Evolutionary conservation across 35 echinoderm and acorn worm species (phyloP).

Genomic region (Patiria miniata): DNA sequence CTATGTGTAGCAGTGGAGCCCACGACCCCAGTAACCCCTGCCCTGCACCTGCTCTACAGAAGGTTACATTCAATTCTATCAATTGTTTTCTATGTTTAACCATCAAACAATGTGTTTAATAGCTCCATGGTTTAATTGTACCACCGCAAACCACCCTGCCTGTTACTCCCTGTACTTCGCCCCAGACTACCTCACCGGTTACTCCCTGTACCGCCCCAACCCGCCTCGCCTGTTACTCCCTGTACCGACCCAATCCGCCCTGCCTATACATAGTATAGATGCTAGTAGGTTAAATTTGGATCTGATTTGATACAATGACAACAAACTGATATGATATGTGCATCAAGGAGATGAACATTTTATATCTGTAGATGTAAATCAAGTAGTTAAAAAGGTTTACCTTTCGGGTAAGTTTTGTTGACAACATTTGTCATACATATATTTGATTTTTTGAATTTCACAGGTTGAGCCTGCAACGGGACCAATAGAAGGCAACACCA

Average conservation of each 20-base stretch:
- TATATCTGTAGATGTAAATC: not conserved
- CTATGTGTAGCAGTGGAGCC: not conserved
- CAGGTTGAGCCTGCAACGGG: not conserved
- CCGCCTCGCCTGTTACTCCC: too few species aligned
- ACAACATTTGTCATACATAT: not conserved
- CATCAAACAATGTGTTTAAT: too few species aligned
- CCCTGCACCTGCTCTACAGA: not conserved
- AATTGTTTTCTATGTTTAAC: too few species aligned
- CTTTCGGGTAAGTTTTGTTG: not conserved
- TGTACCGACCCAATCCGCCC: too few species aligned
- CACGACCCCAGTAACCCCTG: not conserved
- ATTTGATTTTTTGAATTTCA: not conserved
- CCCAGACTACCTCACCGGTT: too few species aligned
- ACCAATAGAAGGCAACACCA: not conserved
- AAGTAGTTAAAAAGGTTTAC: too few species aligned
- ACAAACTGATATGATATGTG: not conserved
- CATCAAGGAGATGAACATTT: not conserved
- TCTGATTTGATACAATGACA: not conserved
- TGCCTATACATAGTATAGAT: too few species aligned
- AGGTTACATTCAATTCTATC: not conserved
- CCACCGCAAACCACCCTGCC: too few species aligned
- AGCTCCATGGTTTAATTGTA: too few species aligned
- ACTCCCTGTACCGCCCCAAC: too few species aligned
- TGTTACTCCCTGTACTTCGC: too few species aligned
- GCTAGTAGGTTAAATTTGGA: too few species aligned